Percentiles rank a stretch among this genome's conserved stretches.
Conservation (phyloP, 2,113 vertebrate genomes). For the Lophotis ruficrista region DNA sequence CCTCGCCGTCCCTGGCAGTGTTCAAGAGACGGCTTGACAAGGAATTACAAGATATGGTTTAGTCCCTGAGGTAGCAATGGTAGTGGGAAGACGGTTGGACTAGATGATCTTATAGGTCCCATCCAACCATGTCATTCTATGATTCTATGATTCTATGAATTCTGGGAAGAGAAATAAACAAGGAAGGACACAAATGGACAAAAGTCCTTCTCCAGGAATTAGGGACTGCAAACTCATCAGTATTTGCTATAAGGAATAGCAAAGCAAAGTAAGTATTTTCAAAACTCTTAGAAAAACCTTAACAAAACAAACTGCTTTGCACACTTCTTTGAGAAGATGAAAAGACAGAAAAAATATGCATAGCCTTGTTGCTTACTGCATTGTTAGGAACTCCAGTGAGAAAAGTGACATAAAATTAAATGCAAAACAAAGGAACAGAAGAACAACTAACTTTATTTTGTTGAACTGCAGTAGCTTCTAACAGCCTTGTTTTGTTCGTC, state of each 20-base stretch:
- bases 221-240: neutral
- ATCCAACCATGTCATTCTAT: too few species aligned
- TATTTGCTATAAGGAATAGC: neutral
- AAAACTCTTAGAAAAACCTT: neutral
- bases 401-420: neutral
- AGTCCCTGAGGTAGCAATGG: too few species aligned
- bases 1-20: too few species aligned
- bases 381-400: neutral
- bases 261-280: neutral
- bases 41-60: too few species aligned
- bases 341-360: neutral
- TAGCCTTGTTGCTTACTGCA: neutral
- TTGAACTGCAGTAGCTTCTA: neutral
- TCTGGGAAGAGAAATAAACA: neutral
- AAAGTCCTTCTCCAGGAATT: neutral
- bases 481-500: neutral
- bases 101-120: too few species aligned
- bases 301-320: neutral
- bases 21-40: too few species aligned
- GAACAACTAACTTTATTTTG: neutral
- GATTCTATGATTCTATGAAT: too few species aligned
- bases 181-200: neutral
- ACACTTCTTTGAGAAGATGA: neutral
- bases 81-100: too few species aligned
- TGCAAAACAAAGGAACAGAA: neutral